Percentiles rank a stretch among this genome's conserved stretches.
Evolutionary conservation across 2,113 vertebrate species (phyloP).

Genomic region (Rattus rattus): DNA sequence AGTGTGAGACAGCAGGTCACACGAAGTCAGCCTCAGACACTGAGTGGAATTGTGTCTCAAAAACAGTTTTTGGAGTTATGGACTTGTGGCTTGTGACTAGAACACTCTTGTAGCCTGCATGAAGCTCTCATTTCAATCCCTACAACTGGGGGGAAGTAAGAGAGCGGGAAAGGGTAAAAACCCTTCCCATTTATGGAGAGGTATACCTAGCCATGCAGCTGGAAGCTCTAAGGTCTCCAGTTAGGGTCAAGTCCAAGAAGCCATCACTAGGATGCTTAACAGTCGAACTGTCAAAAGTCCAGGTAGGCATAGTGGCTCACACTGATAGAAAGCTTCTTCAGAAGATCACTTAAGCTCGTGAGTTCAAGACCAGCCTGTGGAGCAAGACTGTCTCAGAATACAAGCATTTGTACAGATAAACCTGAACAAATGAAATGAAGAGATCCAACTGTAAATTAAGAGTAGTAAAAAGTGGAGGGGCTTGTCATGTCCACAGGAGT

Average conservation of each 20-base stretch:
- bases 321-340: background rate
- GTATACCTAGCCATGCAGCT: background rate
- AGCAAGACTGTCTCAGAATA: background rate
- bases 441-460: background rate
- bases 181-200: background rate
- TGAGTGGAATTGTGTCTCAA: background rate
- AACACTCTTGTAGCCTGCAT: background rate
- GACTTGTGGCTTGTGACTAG: background rate
- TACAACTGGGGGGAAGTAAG: background rate
- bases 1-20: background rate
- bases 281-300: background rate
- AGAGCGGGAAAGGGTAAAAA: background rate
- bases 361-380: background rate
- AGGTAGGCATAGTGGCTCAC: background rate
- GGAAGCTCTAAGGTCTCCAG: background rate
- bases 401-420: background rate
- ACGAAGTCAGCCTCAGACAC: background rate
- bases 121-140: background rate
- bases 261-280: background rate
- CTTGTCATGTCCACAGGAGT: background rate
- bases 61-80: background rate
- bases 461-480: background rate
- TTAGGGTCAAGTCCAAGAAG: background rate
- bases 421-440: background rate
- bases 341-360: background rate